phyloP scores from a whole-genome alignment of 2,113 vertebrate species.

The Poeciliopsis occidentalis region DNA sequence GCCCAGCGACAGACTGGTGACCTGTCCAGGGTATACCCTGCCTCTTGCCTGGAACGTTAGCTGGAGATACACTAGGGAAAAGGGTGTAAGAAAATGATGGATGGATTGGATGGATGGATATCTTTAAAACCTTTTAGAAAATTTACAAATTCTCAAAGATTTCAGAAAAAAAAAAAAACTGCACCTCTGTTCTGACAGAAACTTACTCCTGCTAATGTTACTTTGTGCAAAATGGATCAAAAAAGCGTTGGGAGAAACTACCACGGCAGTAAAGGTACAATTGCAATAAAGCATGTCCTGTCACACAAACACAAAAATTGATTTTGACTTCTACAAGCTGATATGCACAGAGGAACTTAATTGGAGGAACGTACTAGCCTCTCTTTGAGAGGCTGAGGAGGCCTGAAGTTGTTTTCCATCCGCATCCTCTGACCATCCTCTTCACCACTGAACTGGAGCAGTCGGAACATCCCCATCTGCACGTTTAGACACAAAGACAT shows the following conservation, averaged over 20 bases:
- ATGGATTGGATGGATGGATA: no score
- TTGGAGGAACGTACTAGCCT: conserved; percentile 88
- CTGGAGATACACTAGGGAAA: no score
- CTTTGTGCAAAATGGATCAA: conserved; percentile 14
- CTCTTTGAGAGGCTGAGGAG: conserved; percentile 92
- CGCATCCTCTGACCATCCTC: conserved; percentile 85
- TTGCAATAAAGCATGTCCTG: conserved; percentile 36
- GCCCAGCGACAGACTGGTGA: no score
- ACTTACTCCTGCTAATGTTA: background rate
- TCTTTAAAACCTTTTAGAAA: no score
- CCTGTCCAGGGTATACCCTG: no score
- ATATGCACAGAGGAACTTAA: conserved; percentile 55
- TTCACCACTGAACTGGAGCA: conserved; percentile 86
- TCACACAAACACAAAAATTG: conserved; percentile 18
- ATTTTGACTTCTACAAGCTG: background rate
- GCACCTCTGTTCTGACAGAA: background rate
- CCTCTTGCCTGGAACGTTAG: no score
- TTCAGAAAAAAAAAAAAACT: background rate
- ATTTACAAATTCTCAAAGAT: background rate
- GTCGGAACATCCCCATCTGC: conserved; percentile 92
- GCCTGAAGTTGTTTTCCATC: conserved; percentile 97
- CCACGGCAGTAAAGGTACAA: conserved; percentile 1
- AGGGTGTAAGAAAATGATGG: no score
- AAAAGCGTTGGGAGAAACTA: conserved; percentile 23
- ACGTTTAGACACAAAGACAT: conserved; percentile 25